These are phyloP conservation scores for Morinoia aosen DNA, from an alignment of 2,888 invertebrate genomes.

Conservation along the genomic window DNA sequence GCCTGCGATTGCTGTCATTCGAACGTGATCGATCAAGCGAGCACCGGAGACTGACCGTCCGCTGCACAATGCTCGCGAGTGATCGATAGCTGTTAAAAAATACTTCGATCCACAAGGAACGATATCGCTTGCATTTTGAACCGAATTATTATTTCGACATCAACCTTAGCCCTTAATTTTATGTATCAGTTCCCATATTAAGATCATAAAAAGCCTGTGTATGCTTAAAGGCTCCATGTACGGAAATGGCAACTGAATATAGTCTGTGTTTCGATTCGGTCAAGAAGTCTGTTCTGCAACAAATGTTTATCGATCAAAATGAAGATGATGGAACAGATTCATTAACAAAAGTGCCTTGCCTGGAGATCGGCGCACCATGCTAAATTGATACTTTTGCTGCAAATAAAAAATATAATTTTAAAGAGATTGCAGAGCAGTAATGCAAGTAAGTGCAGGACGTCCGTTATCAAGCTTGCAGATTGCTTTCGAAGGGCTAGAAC, in stretches of 20 bases:
- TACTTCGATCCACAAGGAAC: neutral
- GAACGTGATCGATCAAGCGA: conserved; percentile 46
- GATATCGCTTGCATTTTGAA: neutral
- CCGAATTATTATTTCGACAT: neutral
- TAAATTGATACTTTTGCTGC: neutral
- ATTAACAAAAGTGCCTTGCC: neutral
- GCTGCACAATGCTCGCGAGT: neutral
- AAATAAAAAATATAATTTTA: neutral
- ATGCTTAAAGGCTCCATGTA: neutral
- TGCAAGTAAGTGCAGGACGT: neutral
- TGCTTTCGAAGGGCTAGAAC: conserved; percentile 8
- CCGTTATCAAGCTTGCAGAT: neutral
- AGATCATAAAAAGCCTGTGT: neutral
- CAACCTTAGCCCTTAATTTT: neutral
- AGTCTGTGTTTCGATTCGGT: neutral
- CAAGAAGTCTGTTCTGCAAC: neutral
- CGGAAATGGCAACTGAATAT: neutral
- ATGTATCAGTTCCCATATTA: neutral
- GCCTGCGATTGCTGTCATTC: conserved; percentile 50
- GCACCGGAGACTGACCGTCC: conserved; percentile 41
- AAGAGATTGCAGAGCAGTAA: neutral
- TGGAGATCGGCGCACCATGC: neutral
- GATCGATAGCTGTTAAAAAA: conserved; percentile 44
- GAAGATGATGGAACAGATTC: neutral
- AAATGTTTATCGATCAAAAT: neutral